Evolutionary conservation across 2,888 invertebrate genomes (phyloP), one percentile per base, ranked within the genome.

Genomic region (Hydriomena furcata): DNA sequence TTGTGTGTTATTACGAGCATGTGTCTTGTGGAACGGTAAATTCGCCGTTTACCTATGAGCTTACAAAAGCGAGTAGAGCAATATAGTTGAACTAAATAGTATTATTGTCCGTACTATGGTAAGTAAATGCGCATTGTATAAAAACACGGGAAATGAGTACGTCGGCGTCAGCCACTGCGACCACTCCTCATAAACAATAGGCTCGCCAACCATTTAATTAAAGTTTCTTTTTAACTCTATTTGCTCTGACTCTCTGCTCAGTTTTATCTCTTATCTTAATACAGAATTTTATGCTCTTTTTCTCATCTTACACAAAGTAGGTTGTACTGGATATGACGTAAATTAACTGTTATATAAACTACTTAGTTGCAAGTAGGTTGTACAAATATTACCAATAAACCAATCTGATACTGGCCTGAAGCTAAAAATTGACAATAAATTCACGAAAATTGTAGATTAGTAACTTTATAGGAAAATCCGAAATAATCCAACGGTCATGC

Each of bases 201-300:
- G 38, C 20, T 35, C 41, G 38, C 43, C 40, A 52, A 46, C 52
- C 36, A 52, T 62, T 63, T 60, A 62, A 59, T 61, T 59, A 62
- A 61, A 59, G 51, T 62, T 59, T 50, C 43, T 60, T 63, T 59
- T 53, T 47, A 56, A 53, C 51, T 45, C 40, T 27, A 51, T 58
- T 58, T 50, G 12, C 43, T 43, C 48, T 42, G 40, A 52, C 25
- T 50, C 31, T 45, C 40, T 32, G 55, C 50, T 52, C 45, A 37
- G 52, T 56, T 53, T 58, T 60, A 57, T 58, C 42, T 59, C 41
- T 60, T 57, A 59, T 61, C 55, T 47, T 56, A 11, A 38, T 46
- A 36, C 23, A 35, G 38, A 21, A 48, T 55, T 54, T 52, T 37
- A 47, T 34, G 35, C 25, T 35, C 42, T 17, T 51, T 36, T n/a